phyloP scores from a whole-genome alignment of 2,797 vertebrate species.

The Gambusia yucatana region DNA sequence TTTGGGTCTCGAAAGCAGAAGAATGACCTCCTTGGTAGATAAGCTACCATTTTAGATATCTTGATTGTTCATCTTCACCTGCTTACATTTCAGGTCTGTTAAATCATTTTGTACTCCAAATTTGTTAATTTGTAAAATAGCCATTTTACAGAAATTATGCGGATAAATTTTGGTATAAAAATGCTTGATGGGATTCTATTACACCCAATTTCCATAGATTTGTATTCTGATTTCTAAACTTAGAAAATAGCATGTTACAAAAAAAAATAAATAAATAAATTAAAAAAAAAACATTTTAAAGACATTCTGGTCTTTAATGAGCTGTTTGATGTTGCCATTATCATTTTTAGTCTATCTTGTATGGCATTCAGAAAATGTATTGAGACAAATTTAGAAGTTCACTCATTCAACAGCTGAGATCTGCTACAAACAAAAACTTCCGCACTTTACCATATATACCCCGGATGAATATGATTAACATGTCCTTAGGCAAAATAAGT shows the following conservation, averaged over 20 bases:
- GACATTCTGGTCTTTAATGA: background rate
- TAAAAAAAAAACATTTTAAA: too few relatives aligned
- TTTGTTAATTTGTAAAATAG: background rate
- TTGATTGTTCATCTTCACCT: background rate
- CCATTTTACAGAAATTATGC: background rate
- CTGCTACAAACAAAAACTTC: conserved; percentile 21
- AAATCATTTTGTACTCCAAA: background rate
- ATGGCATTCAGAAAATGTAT: conserved; percentile 14
- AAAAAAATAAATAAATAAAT: background rate
- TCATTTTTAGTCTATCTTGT: conserved; percentile 3
- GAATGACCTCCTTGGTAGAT: background rate
- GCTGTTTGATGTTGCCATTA: background rate
- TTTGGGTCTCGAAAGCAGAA: background rate
- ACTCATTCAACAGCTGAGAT: background rate
- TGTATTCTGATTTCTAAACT: background rate
- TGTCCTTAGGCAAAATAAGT: conserved; percentile 33
- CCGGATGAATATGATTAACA: conserved; percentile 6
- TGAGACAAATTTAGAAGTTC: conserved; percentile 13
- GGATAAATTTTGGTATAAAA: background rate
- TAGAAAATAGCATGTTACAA: background rate
- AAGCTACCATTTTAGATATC: background rate
- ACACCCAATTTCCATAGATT: background rate
- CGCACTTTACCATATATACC: background rate
- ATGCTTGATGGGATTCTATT: background rate
- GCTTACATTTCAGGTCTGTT: background rate